Base-by-base conservation (phyloP, 2,113 vertebrate species). In the Lanius ludovicianus region DNA sequence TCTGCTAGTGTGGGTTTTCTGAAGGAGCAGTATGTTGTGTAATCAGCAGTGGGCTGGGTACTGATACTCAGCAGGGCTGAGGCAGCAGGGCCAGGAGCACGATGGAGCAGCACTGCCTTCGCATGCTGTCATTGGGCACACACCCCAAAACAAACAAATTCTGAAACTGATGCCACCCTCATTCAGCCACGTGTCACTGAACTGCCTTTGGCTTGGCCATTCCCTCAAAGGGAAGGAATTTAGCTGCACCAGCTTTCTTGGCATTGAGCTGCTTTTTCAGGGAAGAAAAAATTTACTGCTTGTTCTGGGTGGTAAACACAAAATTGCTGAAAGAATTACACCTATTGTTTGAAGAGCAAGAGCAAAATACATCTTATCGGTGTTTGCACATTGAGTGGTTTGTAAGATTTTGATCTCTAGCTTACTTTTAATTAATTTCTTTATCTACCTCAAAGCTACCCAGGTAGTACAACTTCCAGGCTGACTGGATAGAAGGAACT, bases 401-500 rank as follows among this genome's bases (percentile, higher is more conserved):
- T 49, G 11, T 46, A 90, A 77, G 92, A 92, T 95, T 92, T 65
- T 92, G 31, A 90, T 93, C 75, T 94, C 35, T 20, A 77, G 41
- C 28, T 69, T 55, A 69, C 37, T 85, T 94, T 83, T 93, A 94
- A 92, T 90, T 94, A 90, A 90, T 94, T 95, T 77, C 67, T 92
- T 94, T 70, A 80, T 83, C 88, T 76, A 69, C 24, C 59, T 76
- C 67, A 76, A 90, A 93, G 44, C 57, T 49, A 73, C 14, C 24
- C 62, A 70, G 46, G 56, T 74, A 92, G 67, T 37, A 88, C 63
- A 83, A 63, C 64, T 65, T 90, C 33, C n/a, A 80, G 42, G 33
- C 3, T 88, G 67, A 27, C 41, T 65, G 52, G 63, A 41, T 76
- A 88, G 41, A 25, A 53, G 39, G 24, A 49, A 53, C n/a, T 69